Conservation (phyloP, 2,113 vertebrate species). For the Circaetus cinerascens region DNA sequence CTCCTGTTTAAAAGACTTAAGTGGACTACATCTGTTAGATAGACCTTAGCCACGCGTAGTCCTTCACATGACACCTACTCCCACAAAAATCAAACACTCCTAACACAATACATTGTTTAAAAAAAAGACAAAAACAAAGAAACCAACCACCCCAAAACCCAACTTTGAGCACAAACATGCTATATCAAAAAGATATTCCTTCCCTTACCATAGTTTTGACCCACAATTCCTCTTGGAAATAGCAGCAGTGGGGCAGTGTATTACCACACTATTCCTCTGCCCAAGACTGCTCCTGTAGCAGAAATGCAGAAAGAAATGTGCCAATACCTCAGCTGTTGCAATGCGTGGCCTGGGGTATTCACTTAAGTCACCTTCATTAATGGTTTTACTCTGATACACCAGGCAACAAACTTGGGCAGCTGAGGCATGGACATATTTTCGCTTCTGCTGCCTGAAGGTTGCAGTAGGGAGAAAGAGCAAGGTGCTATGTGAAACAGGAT, state of each 20-base stretch:
- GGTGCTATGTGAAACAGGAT: background rate
- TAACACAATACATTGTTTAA: background rate
- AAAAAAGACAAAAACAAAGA: background rate
- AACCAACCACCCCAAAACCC: background rate
- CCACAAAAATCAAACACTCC: background rate
- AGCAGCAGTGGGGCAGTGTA: background rate
- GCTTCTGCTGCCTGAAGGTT: background rate
- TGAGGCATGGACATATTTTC: background rate
- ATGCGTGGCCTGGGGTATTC: background rate
- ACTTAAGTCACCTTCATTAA: background rate
- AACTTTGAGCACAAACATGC: background rate
- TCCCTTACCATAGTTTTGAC: background rate
- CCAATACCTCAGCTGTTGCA: background rate
- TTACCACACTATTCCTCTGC: background rate
- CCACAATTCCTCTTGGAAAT: background rate
- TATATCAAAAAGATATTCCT: background rate
- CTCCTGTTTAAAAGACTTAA: background rate
- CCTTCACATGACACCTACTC: background rate
- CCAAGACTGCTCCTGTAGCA: background rate
- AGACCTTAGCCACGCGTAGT: background rate
- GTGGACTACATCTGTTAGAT: background rate
- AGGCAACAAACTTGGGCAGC: background rate
- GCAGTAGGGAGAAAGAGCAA: background rate
- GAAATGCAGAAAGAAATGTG: background rate
- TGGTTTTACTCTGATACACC: background rate